Evolutionary conservation across 2,797 vertebrate species (phyloP).

Genomic region (Falco naumanni): DNA sequence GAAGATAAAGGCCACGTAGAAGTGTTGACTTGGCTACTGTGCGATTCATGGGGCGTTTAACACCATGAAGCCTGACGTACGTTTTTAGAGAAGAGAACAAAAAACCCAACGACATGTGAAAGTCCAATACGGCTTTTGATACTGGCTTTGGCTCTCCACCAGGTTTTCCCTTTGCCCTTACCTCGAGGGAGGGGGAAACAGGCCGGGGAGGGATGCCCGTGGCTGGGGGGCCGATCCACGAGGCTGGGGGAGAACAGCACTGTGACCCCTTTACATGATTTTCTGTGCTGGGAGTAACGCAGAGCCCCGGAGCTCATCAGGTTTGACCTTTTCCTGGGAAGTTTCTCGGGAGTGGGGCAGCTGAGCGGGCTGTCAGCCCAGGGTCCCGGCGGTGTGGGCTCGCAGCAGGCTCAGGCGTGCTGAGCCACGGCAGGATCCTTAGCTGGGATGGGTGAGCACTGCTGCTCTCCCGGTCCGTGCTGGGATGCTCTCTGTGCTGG

Average conservation of each 20-base stretch:
- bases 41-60: conserved; percentile 8
- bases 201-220: not conserved
- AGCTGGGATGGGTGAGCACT: not conserved
- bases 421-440: not conserved
- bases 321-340: not conserved
- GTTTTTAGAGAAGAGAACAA: not conserved
- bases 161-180: not conserved
- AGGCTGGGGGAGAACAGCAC: not conserved
- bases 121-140: not conserved
- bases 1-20: not conserved
- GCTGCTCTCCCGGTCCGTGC: not conserved
- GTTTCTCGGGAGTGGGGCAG: not conserved
- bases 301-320: not conserved
- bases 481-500: not conserved
- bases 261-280: not conserved
- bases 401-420: not conserved
- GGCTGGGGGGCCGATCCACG: not conserved
- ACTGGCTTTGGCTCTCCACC: not conserved
- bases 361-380: not conserved
- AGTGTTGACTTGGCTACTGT: not conserved
- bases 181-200: not conserved
- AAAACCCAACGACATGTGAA: not conserved
- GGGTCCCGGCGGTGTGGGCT: not conserved
- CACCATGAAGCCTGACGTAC: not conserved
- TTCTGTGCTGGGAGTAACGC: not conserved